phyloP scores from a whole-genome alignment of 2,113 vertebrate genomes.

The Malurus elegans region DNA sequence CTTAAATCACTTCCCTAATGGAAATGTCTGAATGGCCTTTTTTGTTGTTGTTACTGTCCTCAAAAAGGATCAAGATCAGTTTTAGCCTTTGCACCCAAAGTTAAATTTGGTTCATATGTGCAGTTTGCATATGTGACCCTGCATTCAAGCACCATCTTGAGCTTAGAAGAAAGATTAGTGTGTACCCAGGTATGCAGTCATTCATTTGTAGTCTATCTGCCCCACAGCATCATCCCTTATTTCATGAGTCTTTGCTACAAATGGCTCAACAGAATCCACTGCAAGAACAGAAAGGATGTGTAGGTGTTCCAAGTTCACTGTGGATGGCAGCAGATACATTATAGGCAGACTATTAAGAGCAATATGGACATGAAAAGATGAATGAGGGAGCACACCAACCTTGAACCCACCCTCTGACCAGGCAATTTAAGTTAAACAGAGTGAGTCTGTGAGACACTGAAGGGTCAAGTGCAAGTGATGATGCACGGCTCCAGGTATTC shows the following conservation, averaged over 20 bases:
- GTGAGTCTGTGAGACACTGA: background rate
- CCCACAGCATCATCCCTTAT: background rate
- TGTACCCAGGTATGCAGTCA: background rate
- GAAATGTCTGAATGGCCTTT: background rate
- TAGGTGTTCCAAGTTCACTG: background rate
- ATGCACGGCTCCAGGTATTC: background rate
- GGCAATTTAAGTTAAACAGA: background rate
- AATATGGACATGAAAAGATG: background rate
- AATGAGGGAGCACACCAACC: background rate
- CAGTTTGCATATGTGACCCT: background rate
- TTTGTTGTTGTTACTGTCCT: background rate
- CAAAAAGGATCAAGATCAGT: background rate
- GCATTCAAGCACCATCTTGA: background rate
- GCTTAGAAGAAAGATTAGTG: background rate
- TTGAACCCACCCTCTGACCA: background rate
- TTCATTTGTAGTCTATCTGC: background rate
- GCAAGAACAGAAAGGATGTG: background rate
- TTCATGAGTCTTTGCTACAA: background rate
- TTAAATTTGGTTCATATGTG: background rate
- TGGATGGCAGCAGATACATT: background rate
- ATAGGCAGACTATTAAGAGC: background rate
- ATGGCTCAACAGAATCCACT: background rate
- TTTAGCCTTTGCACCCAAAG: background rate
- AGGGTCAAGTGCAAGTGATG: background rate
- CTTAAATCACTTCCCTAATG: background rate